Evolutionary conservation across 2,113 vertebrate species (phyloP).

Genomic region (Euleptes europaea): DNA sequence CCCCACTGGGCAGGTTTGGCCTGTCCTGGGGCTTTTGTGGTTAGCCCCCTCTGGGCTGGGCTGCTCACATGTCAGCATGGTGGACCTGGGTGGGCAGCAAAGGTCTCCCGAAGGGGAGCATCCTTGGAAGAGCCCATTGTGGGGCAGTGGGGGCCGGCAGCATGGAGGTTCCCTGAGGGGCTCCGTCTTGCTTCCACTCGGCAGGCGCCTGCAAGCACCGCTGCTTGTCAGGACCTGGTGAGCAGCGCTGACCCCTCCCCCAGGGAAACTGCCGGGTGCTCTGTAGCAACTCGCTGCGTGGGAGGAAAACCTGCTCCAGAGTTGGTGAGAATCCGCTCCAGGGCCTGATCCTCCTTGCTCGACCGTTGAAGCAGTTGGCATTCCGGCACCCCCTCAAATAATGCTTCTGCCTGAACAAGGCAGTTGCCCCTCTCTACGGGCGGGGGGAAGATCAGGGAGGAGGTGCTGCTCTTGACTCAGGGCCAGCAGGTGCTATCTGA

Average conservation of each 20-base stretch:
- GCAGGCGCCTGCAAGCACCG: no score
- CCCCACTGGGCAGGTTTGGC: conserved; percentile 4
- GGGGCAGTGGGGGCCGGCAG: no score
- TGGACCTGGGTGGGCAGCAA: background rate
- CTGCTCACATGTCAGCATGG: no score
- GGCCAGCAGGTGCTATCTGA: background rate
- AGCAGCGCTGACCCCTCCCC: background rate
- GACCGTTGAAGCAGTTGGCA: background rate
- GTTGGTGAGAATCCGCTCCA: background rate
- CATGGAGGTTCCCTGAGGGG: no score
- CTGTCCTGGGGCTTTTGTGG: background rate
- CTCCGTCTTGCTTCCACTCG: no score
- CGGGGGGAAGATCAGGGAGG: background rate
- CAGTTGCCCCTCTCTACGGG: background rate
- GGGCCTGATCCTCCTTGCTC: background rate
- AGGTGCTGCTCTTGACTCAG: background rate
- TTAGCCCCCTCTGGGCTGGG: background rate
- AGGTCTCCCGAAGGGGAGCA: no score
- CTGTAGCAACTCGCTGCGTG: no score
- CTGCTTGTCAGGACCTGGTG: background rate
- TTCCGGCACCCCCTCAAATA: no score
- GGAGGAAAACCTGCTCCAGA: background rate
- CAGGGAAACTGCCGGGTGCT: no score
- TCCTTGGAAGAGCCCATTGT: no score
- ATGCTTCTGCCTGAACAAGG: background rate